These are phyloP conservation scores for Megaleporinus macrocephalus DNA, from an alignment of 2,113 vertebrate species.

Conservation along the genomic window DNA sequence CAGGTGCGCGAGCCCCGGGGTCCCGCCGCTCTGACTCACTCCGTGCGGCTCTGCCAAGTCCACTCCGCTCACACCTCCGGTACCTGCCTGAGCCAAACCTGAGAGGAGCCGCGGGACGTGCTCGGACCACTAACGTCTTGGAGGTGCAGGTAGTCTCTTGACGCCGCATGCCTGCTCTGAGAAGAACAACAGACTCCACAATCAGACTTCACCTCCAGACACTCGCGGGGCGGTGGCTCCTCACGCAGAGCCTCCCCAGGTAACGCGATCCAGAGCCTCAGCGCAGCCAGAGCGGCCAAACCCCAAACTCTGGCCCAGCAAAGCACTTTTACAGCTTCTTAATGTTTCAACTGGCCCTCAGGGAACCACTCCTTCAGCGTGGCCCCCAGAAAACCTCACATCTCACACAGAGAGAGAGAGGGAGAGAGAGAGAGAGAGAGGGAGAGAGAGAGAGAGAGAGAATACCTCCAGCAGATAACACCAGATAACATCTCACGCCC, in stretches of 20 bases:
- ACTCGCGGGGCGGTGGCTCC: conserved; percentile 19
- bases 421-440: too few relatives aligned
- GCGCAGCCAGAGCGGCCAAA: conserved; percentile 11
- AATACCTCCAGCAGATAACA: conserved; percentile 27
- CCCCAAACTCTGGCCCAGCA: conserved; percentile 42
- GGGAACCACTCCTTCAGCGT: conserved; percentile 61
- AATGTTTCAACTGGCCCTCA: conserved; percentile 55
- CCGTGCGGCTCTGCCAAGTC: conserved; percentile 1
- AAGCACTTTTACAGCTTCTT: conserved; percentile 48
- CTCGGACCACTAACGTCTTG: conserved; percentile 28
- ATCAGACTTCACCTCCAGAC: conserved; percentile 18
- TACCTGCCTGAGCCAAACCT: not conserved
- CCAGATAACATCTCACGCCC: conserved; percentile 1
- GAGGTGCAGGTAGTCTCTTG: conserved; percentile 26
- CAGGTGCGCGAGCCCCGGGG: not conserved
- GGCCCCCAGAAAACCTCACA: conserved; percentile 27
- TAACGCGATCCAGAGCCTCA: conserved; percentile 11
- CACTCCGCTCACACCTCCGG: not conserved
- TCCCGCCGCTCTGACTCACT: not conserved
- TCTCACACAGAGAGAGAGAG: too few relatives aligned
- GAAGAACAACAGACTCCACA: not conserved
- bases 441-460: too few relatives aligned
- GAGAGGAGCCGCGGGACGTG: too few relatives aligned
- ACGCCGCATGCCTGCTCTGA: not conserved
- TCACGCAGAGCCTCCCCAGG: conserved; percentile 25